Evolutionary conservation across 1,140 invertebrate genomes (phyloP), one percentile per base, ranked within the genome.

Genomic region (Wiebesia pumilae): DNA sequence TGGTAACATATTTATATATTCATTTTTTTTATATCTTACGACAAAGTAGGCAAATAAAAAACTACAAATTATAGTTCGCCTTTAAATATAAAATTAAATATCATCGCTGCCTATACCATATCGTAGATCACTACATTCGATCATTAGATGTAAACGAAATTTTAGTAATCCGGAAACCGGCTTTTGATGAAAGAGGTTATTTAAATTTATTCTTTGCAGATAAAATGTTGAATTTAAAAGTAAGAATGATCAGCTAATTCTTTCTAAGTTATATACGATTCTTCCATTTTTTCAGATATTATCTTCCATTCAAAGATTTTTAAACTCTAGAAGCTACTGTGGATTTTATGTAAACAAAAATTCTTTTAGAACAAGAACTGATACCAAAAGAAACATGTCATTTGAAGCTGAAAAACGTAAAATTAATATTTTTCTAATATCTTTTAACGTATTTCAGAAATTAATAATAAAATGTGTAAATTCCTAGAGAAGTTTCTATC

Each of bases 401-500:
- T 54, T 54, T 54, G 51, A 54, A 71, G 69, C 69, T 40, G 33
- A 71, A 71, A 69, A 71, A 40, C 9, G 69, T 71, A 71, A 71
- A 67, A n/a, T 47, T n/a, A 47, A 51, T 47, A 47, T 38, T 77
- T 40, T 51, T 47, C 0, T 12, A 69, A 38, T 69, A 43, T 27
- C 47, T 33, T 9, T 88, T 73, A 43, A 89, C 89, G 88, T 77
- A 40, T 90, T 90, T 47, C 83, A 89, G 88, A 90, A 65, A 91
- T 90, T 87, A 87, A 89, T 91, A 90, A 90, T 67, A 30, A 79
- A 67, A 67, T 24, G 7, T 38, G 2, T 87, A 30, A 43, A 62
- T 88, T 88, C 78, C 14, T 75, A 95, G 93, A 94, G 71, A 95
- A 94, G 89, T 95, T 93, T 90, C 85, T 96, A 30, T 91, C 91